These are phyloP conservation scores for Sarcophaga subvicina DNA, from an alignment of 2,888 invertebrate genomes.

Conservation along the genomic window DNA sequence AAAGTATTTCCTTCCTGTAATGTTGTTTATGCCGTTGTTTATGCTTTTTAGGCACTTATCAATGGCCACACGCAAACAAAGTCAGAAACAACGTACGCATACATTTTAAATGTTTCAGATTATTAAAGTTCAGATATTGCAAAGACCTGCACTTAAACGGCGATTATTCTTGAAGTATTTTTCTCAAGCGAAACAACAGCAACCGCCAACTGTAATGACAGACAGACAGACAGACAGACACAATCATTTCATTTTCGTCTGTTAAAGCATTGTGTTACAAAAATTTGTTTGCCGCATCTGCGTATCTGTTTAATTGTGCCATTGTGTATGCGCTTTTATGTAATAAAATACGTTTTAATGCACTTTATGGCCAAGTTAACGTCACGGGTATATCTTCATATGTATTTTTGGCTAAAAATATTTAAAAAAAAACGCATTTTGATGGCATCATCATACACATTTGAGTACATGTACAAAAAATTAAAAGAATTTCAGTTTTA, in stretches of 20 bases:
- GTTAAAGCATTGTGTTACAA: slow-evolving; percentile 21
- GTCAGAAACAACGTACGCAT: neutral
- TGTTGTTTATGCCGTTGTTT: neutral
- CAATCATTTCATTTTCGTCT: neutral
- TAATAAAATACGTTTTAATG: slow-evolving; percentile 55
- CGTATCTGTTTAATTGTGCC: slow-evolving; percentile 20
- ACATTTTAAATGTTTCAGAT: slow-evolving; percentile 33
- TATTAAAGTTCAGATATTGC: slow-evolving; percentile 32
- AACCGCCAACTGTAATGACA: neutral
- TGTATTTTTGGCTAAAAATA: slow-evolving; percentile 41
- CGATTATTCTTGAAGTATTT: slow-evolving; percentile 1
- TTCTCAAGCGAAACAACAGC: neutral
- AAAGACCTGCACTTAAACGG: neutral
- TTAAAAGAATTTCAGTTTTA: neutral
- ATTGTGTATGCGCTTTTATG: slow-evolving; percentile 28
- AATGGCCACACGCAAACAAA: slow-evolving; percentile 37
- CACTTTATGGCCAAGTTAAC: slow-evolving; percentile 59
- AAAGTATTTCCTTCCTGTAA: slow-evolving; percentile 45
- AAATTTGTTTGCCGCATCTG: slow-evolving; percentile 24
- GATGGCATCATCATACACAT: slow-evolving; percentile 24
- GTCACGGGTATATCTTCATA: slow-evolving; percentile 46
- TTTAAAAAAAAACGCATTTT: neutral
- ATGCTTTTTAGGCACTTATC: slow-evolving; percentile 29
- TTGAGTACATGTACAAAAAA: neutral
- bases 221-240: slow-evolving; percentile 10